These are phyloP conservation scores for Neoascia interrupta DNA, from an alignment of 2,888 invertebrate genomes.

Conservation along the genomic window DNA sequence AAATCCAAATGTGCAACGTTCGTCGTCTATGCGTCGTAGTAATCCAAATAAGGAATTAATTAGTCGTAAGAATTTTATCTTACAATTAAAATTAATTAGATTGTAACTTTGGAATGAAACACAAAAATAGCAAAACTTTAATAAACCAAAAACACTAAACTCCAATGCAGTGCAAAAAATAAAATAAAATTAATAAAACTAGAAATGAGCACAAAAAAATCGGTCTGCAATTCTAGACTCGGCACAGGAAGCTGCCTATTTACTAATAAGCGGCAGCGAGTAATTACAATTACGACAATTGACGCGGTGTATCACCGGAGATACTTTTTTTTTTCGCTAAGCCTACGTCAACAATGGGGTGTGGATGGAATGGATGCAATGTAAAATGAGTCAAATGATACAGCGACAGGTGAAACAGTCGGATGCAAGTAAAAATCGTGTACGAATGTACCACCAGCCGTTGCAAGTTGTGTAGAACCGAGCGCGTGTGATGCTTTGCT, in stretches of 20 bases:
- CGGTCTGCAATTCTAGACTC: conserved; percentile 19
- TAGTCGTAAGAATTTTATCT: conserved; percentile 30
- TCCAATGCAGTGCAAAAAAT: neutral
- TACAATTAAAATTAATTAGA: conserved; percentile 42
- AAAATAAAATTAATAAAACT: neutral
- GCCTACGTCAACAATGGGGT: conserved; percentile 4
- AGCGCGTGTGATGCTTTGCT: conserved; percentile 33
- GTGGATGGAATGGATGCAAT: conserved; percentile 31
- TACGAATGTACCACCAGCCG: conserved; percentile 18
- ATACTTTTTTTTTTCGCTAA: conserved; percentile 30
- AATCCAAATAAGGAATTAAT: conserved; percentile 39
- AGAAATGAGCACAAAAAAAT: conserved; percentile 9
- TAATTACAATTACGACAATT: conserved; percentile 56
- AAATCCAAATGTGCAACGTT: conserved; percentile 45
- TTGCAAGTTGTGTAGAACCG: conserved; percentile 2
- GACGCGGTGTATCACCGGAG: conserved; percentile 33
- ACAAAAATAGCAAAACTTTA: neutral
- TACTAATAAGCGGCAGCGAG: conserved; percentile 41
- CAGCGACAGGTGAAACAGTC: conserved; percentile 45
- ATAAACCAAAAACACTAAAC: neutral
- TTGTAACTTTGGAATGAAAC: conserved; percentile 10
- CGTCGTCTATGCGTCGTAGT: conserved; percentile 36
- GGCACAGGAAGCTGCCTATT: conserved; percentile 55
- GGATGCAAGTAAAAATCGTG: conserved; percentile 27
- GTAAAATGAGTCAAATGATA: conserved; percentile 31